phyloP scores from a whole-genome alignment of 92 coral and sea anemone species.

The Porites divaricata region DNA sequence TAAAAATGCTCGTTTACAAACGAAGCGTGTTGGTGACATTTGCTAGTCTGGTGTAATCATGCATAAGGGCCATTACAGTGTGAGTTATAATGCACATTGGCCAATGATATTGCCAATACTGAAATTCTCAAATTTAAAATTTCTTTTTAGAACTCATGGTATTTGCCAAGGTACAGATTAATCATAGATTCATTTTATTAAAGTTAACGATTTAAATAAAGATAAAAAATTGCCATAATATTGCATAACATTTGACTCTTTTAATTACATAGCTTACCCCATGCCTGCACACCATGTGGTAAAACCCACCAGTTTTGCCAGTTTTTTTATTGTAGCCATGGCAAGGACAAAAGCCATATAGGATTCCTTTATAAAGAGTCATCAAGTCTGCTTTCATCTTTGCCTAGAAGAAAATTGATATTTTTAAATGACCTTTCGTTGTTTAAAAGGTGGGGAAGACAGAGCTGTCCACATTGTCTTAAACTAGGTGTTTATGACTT shows the following conservation, averaged over 20 bases:
- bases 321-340: conserved; percentile 1
- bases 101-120: too few relatives aligned
- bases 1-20: too few relatives aligned
- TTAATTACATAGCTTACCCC: too few relatives aligned
- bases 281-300: conserved; percentile 13
- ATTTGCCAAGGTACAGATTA: too few relatives aligned
- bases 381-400: conserved; percentile 5
- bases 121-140: too few relatives aligned
- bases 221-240: not conserved
- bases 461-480: not conserved
- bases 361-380: conserved; percentile 1
- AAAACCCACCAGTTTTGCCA: conserved; percentile 18
- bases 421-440: not conserved
- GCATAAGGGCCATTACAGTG: too few relatives aligned
- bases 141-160: too few relatives aligned
- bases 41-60: not conserved
- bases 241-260: not conserved
- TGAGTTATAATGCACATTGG: too few relatives aligned
- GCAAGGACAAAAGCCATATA: conserved; percentile 13
- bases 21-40: not conserved
- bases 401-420: not conserved
- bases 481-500: not conserved
- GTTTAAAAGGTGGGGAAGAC: not conserved
- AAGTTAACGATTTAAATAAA: not conserved
- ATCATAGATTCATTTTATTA: too few relatives aligned